A percentile compares a stretch with the other conserved stretches of the same genome.
phyloP scores from a whole-genome alignment of 1,140 invertebrate genomes.

The Brachionus rotundiformis region DNA sequence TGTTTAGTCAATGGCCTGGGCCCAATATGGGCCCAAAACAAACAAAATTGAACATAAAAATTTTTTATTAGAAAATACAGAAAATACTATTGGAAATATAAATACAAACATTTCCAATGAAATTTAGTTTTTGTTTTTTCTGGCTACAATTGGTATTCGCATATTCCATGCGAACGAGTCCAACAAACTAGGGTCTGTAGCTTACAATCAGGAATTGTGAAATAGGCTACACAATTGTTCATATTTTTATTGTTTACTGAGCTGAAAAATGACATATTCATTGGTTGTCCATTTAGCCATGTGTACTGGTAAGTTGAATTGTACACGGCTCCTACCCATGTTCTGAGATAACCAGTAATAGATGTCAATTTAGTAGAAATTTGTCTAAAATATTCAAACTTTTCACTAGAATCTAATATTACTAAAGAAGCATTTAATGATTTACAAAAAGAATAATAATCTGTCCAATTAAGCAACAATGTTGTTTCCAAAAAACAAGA shows the following conservation, averaged over 20 bases:
- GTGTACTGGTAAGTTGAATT: neutral
- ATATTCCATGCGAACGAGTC: neutral
- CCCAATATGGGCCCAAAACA: neutral
- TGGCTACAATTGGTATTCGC: neutral
- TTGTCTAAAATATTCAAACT: neutral
- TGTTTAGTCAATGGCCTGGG: neutral
- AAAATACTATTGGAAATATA: neutral
- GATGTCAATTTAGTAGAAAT: neutral
- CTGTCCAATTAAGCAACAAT: neutral
- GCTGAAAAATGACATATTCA: slow-evolving; percentile 5
- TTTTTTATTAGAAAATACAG: neutral
- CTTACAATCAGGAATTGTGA: neutral
- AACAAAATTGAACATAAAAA: neutral
- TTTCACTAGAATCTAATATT: neutral
- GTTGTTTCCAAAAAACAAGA: neutral
- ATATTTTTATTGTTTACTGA: neutral
- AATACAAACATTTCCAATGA: neutral
- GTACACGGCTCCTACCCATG: slow-evolving; percentile 5
- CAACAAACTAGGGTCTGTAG: slow-evolving; percentile 26
- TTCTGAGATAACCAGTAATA: neutral
- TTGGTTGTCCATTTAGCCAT: neutral
- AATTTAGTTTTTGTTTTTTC: neutral
- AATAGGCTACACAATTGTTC: slow-evolving; percentile 18
- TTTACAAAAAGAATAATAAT: neutral
- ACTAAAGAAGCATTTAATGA: slow-evolving; percentile 17